Conservation (phyloP, 2,888 invertebrate species). For the Campoletis raptor region DNA sequence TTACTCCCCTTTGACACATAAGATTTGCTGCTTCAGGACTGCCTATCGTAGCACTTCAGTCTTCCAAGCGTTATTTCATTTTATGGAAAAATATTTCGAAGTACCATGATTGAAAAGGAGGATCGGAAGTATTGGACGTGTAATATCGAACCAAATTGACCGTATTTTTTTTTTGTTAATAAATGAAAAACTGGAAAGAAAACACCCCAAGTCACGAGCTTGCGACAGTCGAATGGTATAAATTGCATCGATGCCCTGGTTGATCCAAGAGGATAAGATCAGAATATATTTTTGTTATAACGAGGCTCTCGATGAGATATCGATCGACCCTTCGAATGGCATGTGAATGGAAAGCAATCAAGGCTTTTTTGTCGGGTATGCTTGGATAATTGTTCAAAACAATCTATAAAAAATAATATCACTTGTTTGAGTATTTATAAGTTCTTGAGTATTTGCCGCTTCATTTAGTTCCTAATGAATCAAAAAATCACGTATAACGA, state of each 20-base stretch:
- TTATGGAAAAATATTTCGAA: neutral
- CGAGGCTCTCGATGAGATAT: conserved; percentile 3
- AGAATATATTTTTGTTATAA: conserved; percentile 3
- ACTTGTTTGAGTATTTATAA: neutral
- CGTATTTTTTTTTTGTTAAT: neutral
- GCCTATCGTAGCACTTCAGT: conserved; percentile 9
- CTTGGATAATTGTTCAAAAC: neutral
- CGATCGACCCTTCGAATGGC: neutral
- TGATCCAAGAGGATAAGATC: conserved; percentile 10
- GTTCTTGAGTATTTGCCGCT: neutral
- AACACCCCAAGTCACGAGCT: neutral
- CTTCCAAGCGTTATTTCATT: neutral
- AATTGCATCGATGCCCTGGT: neutral
- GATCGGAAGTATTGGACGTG: neutral
- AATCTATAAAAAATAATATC: conserved; percentile 11
- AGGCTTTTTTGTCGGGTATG: conserved; percentile 1
- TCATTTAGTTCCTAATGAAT: neutral
- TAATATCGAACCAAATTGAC: neutral
- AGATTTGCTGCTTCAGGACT: neutral
- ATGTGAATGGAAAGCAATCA: conserved; percentile 8
- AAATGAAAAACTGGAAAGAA: neutral
- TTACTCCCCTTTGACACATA: conserved; percentile 2
- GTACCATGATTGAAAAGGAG: neutral
- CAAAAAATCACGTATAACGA: neutral
- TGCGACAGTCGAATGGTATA: neutral